Conservation (phyloP, 2,113 vertebrate genomes). For the Upupa epops region DNA sequence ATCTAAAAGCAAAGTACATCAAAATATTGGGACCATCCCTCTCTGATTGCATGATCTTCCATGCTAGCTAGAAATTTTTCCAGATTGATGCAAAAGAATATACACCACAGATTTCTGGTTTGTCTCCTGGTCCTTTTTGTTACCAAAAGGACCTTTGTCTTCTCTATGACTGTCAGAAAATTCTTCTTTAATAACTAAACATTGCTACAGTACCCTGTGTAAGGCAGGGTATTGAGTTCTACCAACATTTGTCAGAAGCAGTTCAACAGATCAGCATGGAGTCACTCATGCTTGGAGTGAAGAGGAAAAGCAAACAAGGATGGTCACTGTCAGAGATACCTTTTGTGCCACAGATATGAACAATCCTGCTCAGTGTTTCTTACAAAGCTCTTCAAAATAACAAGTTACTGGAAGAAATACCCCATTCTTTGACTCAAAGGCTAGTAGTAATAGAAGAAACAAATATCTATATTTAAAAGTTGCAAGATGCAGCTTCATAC, state of each 20-base stretch:
- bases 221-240: background rate
- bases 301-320: background rate
- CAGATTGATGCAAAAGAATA: background rate
- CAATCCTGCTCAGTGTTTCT: background rate
- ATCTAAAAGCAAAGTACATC: background rate
- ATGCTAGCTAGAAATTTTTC: background rate
- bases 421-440: background rate
- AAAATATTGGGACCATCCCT: background rate
- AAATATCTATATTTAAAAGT: background rate
- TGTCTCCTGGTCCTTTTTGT: too few relatives aligned
- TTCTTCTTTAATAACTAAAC: background rate
- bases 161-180: background rate
- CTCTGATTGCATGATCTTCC: background rate
- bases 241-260: background rate
- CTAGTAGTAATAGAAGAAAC: background rate
- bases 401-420: background rate
- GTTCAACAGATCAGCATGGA: accelerated
- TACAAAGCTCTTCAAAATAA: background rate
- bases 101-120: background rate
- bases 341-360: background rate
- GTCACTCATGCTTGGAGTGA: background rate
- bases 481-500: background rate
- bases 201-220: background rate
- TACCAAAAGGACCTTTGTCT: background rate
- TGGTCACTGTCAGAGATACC: background rate